Base-by-base conservation (phyloP, 2,888 invertebrate species). In the Patella caerulea region DNA sequence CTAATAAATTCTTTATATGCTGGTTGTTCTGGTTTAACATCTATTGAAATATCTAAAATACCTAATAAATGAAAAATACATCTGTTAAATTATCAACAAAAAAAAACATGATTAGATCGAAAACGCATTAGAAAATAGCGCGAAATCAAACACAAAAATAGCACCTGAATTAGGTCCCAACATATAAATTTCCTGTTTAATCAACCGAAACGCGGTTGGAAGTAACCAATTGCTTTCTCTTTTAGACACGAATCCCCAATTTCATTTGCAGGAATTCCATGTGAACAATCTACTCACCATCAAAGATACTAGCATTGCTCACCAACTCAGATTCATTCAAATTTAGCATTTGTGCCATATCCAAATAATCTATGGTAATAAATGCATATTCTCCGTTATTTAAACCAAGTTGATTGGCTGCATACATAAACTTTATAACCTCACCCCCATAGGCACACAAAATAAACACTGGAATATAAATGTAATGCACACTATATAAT, bases 351-450 rank as follows among this genome's bases (percentile, higher is more conserved):
- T 79, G 79, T 14, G 78, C 81, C 78, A 76, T 77, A 69, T 83
- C 82, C 72, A 74, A 83, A 65, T 85, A 86, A 74, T 88, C 87
- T 15, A 88, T 82, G 19, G 87, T 76, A 19, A 89, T 82, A 77
- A 88, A 88, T 5, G 82, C 88, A 75, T 85, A 84, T 3, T 85
- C 76, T 2, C 88, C 88, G 17, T 83, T 82, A n/a, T 85, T 79
- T 24, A 88, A 65, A 2, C 82, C 82, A 1, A 83, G 74, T 0
- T 82, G 75, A 14, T 83, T 74, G 0, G 87, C 88, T 14, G 85
- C 83, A 72, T 86, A 82, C 84, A 89, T 82, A 19, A 87, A 78
- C 45, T 83, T 79, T 15, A 86, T 71, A 2, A 88, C 78, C 73
- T 88, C 88, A 14, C 74, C 71, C 3, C 86, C 85, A 45, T 87